phyloP scores from a whole-genome alignment of 1,140 invertebrate species.

The Hyphantria cunea region DNA sequence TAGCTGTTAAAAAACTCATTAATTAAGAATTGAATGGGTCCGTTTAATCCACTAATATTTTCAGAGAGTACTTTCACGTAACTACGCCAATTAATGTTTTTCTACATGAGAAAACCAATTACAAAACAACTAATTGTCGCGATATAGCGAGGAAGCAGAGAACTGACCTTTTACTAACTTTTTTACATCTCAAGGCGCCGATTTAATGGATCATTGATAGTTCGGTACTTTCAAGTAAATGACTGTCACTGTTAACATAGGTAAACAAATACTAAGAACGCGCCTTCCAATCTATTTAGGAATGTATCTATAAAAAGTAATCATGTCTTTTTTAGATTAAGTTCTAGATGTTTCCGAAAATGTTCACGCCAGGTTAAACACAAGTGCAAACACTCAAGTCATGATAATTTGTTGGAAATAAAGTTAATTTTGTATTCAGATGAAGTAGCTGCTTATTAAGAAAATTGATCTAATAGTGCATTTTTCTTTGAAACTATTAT shows the following conservation, averaged over 20 bases:
- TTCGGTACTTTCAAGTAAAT: constrained; percentile 9
- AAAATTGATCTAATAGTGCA: background rate
- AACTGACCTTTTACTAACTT: constrained; percentile 35
- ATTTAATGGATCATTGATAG: constrained; percentile 20
- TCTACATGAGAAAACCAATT: constrained; percentile 34
- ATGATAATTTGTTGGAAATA: background rate
- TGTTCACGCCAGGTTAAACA: background rate
- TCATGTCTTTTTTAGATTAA: background rate
- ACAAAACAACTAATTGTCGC: constrained; percentile 37
- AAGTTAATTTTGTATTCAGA: too few species aligned
- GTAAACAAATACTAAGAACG: background rate
- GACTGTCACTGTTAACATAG: background rate
- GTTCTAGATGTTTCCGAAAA: background rate
- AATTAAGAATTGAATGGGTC: too few species aligned
- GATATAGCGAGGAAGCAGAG: constrained; percentile 39
- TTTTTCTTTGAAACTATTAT: background rate
- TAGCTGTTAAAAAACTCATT: too few species aligned
- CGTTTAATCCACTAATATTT: too few species aligned
- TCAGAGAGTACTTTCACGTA: constrained; percentile 16
- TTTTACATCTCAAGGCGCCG: constrained; percentile 33
- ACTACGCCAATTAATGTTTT: constrained; percentile 22
- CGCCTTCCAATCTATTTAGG: constrained; percentile 3
- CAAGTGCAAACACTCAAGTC: background rate
- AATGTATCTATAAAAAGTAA: background rate
- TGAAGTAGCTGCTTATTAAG: background rate